These are phyloP conservation scores for Anguilla anguilla DNA, from an alignment of 2,797 vertebrate genomes.

Conservation along the genomic window DNA sequence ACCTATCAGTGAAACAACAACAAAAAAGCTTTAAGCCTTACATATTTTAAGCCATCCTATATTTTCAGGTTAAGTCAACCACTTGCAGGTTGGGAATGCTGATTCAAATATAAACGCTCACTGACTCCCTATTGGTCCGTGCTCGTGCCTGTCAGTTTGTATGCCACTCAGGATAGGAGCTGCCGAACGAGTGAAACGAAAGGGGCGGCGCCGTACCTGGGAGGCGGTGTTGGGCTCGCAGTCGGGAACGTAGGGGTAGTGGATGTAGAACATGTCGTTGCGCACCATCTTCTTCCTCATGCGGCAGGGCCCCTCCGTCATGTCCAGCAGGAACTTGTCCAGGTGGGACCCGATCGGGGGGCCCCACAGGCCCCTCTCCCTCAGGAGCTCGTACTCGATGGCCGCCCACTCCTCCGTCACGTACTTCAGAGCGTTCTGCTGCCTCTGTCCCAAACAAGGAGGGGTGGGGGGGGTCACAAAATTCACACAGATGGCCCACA, in stretches of 20 bases:
- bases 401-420: conserved; percentile 95
- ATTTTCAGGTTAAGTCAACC: no score
- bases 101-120: no score
- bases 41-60: no score
- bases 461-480: neutral
- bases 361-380: conserved; percentile 93
- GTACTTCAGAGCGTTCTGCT: conserved; percentile 94
- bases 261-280: conserved; percentile 97
- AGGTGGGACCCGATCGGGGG: conserved; percentile 95
- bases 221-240: conserved; percentile 81
- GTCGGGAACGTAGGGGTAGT: conserved; percentile 94
- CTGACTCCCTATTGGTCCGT: neutral
- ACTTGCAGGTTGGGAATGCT: neutral
- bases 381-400: conserved; percentile 90
- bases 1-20: no score
- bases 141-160: neutral
- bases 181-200: neutral
- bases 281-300: conserved; percentile 99
- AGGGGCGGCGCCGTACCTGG: conserved; percentile 67
- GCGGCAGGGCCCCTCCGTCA: conserved; percentile 98
- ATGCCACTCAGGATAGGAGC: neutral
- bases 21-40: no score
- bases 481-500: neutral
- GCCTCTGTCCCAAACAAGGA: conserved; percentile 73
- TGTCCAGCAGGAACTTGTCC: conserved; percentile 98